phyloP scores from a whole-genome alignment of 2,888 invertebrate genomes.

The Perizoma flavofasciatum region DNA sequence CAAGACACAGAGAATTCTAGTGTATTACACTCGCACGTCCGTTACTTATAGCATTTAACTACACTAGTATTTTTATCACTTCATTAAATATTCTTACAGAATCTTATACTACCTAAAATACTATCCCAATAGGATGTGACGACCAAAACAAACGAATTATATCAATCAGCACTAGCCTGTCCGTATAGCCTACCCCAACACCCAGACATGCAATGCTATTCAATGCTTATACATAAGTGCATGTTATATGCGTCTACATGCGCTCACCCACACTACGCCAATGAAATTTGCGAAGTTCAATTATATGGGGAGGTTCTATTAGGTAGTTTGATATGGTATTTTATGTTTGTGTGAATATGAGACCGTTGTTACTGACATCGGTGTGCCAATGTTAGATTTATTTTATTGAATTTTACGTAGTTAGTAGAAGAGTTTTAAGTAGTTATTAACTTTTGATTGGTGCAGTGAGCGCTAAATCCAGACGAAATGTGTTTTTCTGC shows the following conservation, averaged over 20 bases:
- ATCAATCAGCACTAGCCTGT: constrained; percentile 3
- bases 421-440: too few species aligned
- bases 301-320: constrained; percentile 46
- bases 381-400: constrained; percentile 4
- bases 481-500: too few species aligned
- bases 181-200: constrained; percentile 58
- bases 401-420: too few species aligned
- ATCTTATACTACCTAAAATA: too few species aligned
- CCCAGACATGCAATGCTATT: constrained; percentile 44
- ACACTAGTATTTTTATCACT: too few species aligned
- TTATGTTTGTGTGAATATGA: constrained; percentile 18
- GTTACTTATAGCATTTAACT: too few species aligned
- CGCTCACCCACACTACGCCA: constrained; percentile 48
- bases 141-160: constrained; percentile 15
- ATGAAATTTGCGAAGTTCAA: constrained; percentile 53
- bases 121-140: neutral
- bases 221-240: constrained; percentile 39
- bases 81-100: too few species aligned
- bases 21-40: too few species aligned
- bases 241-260: constrained; percentile 17
- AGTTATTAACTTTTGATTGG: too few species aligned
- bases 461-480: too few species aligned
- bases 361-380: constrained; percentile 18
- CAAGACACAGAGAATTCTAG: too few species aligned
- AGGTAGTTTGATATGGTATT: constrained; percentile 7